Conservation (phyloP, 2,888 invertebrate genomes). For the Diarsia mendica region DNA sequence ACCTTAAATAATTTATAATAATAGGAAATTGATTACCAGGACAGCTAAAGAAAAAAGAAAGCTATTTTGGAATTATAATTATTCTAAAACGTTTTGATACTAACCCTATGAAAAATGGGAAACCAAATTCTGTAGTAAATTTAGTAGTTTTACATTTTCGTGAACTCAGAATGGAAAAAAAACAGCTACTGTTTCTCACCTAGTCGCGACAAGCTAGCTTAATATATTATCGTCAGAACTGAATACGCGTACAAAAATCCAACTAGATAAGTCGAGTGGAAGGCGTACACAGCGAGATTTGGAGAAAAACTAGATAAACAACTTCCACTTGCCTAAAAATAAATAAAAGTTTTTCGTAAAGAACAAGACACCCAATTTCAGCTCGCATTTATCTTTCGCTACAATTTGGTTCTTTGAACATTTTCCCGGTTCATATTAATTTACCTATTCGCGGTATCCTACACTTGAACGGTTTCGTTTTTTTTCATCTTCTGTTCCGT, state of each 20-base stretch:
- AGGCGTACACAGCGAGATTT: neutral
- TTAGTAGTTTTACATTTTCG: too few relatives aligned
- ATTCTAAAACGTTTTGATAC: too few relatives aligned
- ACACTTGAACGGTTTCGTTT: slow-evolving; percentile 40
- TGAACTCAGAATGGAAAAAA: too few relatives aligned
- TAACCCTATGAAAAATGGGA: too few relatives aligned
- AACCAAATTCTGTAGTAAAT: too few relatives aligned
- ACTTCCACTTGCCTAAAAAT: slow-evolving; percentile 11
- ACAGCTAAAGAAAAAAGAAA: too few relatives aligned
- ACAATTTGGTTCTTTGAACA: slow-evolving; percentile 36
- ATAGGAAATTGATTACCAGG: too few relatives aligned
- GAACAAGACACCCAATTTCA: slow-evolving; percentile 30
- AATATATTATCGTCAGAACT: neutral
- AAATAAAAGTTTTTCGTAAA: slow-evolving; percentile 2
- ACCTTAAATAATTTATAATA: too few relatives aligned
- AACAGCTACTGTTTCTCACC: neutral
- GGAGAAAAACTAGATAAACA: neutral
- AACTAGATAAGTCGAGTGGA: neutral
- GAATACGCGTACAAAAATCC: slow-evolving; percentile 1
- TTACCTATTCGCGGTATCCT: slow-evolving; percentile 37
- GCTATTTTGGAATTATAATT: neutral
- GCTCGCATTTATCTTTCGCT: slow-evolving; percentile 12
- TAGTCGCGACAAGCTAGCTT: neutral
- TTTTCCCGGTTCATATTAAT: slow-evolving; percentile 46
- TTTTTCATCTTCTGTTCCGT: slow-evolving; percentile 43